A percentile compares a stretch with the other conserved stretches of the same genome.
These are phyloP conservation scores for Slavum lentiscoides DNA, from an alignment of 2,888 invertebrate species.

Conservation along the genomic window DNA sequence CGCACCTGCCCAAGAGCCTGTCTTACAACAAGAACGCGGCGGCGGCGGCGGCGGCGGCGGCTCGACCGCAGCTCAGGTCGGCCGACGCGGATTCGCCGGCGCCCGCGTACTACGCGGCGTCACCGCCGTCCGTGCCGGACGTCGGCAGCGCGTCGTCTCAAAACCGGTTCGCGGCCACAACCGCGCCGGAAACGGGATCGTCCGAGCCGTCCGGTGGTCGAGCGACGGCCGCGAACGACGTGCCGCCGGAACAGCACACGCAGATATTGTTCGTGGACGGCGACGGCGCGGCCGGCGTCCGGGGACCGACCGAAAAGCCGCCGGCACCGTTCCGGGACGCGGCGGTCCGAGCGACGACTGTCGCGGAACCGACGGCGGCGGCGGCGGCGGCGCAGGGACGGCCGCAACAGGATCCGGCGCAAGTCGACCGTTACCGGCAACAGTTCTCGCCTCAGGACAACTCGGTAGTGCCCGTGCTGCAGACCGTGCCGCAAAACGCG, in stretches of 20 bases:
- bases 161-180: not conserved
- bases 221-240: not conserved
- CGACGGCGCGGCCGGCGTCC: too few relatives aligned
- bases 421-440: not conserved
- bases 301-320: conserved; percentile 1
- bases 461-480: conserved; percentile 19
- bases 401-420: not conserved
- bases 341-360: not conserved
- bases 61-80: conserved; percentile 10
- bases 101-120: too few relatives aligned
- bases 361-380: not conserved
- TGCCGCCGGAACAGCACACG: not conserved
- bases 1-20: conserved; percentile 16
- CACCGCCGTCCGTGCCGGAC: not conserved
- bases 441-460: not conserved
- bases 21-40: not conserved
- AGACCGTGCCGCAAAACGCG: not conserved
- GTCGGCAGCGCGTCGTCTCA: too few relatives aligned
- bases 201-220: not conserved
- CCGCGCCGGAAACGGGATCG: not conserved
- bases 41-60: not conserved
- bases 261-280: conserved; percentile 14
- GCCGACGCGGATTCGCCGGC: not conserved
- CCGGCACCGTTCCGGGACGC: not conserved
- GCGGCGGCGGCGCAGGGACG: not conserved